Evolutionary conservation across 2,113 vertebrate genomes (phyloP), one percentile per base, ranked within the genome.

Genomic region (Malurus melanocephalus): DNA sequence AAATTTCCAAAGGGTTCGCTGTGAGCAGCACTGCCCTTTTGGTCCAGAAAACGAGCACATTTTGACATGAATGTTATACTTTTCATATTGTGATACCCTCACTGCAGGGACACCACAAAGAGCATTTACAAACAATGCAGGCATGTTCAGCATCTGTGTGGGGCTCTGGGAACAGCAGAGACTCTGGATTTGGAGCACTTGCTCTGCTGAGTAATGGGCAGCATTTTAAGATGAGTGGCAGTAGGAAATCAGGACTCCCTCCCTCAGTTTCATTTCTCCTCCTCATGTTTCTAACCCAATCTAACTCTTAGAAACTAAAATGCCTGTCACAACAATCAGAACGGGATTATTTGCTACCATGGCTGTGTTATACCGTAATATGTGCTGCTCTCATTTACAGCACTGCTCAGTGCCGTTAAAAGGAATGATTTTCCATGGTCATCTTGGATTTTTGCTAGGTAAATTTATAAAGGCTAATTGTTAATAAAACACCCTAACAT

Each of bases 291-390:
- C 23, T 49, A 80, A 77, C 28, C 27, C 32, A 69, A 42, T 33
- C 30, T 43, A 51, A 55, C 42, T 30, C n/a, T 22, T 33, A 71
- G 53, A 57, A 49, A 33, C 17, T 30, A 7, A 65, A 90, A 51
- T 38, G 53, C 30, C 60, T 46, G 3, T 59, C 59, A 20, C 13
- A 43, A 45, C 9, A 55, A 23, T 20, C 62, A 85, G n/a, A 85
- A 55, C 1, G 16, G 33, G 32, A 55, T 80, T 69, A 62, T 68
- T 82, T 82, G 40, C 33, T 24, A 1, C 45, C 53, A 30, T 45
- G 57, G 60, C n/a, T 48, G 0, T 35, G 14, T 24, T 35, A 3
- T 8, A 8, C 16, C 13, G 5, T 13, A 33, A 43, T 2, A 0
- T 2, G 10, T 20, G 13, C 21, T 51, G 13, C 23, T 81, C 32